Percentiles rank a stretch among this genome's conserved stretches.
Conservation (phyloP, 2,888 invertebrate genomes). For the Leptogaster cylindrica region DNA sequence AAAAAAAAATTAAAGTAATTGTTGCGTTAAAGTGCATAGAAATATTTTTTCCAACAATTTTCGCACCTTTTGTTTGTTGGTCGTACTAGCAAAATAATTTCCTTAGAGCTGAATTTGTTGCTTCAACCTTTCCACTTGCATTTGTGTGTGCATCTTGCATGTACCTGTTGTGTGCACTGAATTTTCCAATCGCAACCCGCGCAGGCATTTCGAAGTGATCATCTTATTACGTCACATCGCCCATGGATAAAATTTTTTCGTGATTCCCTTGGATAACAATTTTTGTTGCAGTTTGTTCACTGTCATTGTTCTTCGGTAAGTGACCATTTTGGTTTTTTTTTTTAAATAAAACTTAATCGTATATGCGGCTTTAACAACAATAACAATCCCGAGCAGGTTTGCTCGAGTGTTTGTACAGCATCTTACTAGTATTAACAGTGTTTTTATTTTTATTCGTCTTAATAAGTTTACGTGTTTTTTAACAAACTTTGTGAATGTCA, state of each 20-base stretch:
- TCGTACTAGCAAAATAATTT: no score
- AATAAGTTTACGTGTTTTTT: no score
- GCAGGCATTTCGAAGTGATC: constrained; percentile 29
- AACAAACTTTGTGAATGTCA: no score
- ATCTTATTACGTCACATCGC: constrained; percentile 24
- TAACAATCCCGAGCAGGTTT: background rate
- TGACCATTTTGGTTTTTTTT: background rate
- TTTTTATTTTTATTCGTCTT: no score
- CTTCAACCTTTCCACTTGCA: constrained; percentile 14
- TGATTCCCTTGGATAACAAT: constrained; percentile 27
- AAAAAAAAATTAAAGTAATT: no score
- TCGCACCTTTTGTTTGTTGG: no score
- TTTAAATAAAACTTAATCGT: no score
- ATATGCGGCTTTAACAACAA: constrained; percentile 3
- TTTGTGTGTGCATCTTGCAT: constrained; percentile 11
- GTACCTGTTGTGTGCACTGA: constrained; percentile 12
- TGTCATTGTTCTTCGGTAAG: constrained; percentile 17
- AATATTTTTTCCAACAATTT: background rate
- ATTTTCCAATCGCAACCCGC: constrained; percentile 1
- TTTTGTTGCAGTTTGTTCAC: constrained; percentile 12
- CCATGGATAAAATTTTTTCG: constrained; percentile 34
- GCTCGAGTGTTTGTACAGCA: constrained; percentile 11
- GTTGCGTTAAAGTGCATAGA: no score
- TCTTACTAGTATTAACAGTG: constrained; percentile 14
- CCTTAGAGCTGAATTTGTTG: constrained; percentile 13